phyloP scores from a whole-genome alignment of 2,797 vertebrate genomes.

The Cercopithecus mitis region DNA sequence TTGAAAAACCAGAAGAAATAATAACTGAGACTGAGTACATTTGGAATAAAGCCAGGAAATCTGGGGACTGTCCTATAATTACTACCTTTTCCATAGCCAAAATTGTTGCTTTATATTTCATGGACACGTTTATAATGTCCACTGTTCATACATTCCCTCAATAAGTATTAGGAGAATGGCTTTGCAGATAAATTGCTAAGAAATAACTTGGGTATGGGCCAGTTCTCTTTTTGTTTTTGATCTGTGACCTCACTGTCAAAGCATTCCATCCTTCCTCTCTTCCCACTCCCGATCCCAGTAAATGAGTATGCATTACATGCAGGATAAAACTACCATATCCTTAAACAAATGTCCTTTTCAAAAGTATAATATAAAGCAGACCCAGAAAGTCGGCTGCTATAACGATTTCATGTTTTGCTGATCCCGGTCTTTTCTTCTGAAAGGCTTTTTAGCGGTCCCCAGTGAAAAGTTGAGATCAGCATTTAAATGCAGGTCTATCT shows the following conservation, averaged over 20 bases:
- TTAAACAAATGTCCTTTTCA: constrained; percentile 88
- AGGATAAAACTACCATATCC: constrained; percentile 82
- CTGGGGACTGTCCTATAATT: not conserved
- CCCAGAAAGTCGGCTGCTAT: constrained; percentile 84
- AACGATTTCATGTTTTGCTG: constrained; percentile 89
- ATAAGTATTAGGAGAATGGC: not conserved
- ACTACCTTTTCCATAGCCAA: not conserved
- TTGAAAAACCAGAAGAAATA: constrained; percentile 8
- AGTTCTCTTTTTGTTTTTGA: not conserved
- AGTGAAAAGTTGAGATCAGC: constrained; percentile 87
- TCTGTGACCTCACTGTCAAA: constrained; percentile 67
- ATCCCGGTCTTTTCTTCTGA: constrained; percentile 85
- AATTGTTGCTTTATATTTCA: not conserved
- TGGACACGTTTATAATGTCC: not conserved
- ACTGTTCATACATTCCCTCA: not conserved
- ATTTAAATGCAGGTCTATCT: constrained; percentile 86
- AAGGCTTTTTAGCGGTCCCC: constrained; percentile 88
- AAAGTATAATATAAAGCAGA: constrained; percentile 85
- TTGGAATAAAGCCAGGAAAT: not conserved
- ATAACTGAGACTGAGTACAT: not conserved
- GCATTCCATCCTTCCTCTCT: not conserved
- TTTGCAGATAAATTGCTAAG: constrained; percentile 21
- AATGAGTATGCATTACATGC: constrained; percentile 76
- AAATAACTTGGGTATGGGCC: not conserved
- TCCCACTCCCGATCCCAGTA: not conserved